Evolutionary conservation across 2,797 vertebrate genomes (phyloP).

Genomic region (Ispidina picta): DNA sequence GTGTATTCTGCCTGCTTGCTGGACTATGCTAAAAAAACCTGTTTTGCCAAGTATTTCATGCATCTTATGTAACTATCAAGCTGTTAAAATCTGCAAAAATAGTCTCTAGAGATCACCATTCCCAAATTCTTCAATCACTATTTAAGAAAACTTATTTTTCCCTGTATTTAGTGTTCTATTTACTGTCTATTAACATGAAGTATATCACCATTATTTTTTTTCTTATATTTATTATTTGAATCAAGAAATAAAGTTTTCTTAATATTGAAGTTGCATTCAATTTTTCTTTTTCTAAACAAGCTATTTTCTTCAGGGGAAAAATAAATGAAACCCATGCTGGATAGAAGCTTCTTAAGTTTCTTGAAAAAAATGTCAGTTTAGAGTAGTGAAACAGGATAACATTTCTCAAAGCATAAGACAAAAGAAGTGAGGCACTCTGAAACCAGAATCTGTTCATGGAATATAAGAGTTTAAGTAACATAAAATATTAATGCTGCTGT

Average conservation of each 20-base stretch:
- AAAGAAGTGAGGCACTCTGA: background rate
- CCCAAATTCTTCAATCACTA: background rate
- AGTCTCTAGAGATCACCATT: background rate
- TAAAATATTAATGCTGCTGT: slow-evolving; percentile 20
- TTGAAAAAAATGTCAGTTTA: background rate
- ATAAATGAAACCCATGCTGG: background rate
- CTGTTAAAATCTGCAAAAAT: slow-evolving; percentile 16
- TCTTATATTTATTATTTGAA: background rate
- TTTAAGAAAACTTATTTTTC: background rate
- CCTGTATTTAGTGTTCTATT: background rate
- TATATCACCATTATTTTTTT: background rate
- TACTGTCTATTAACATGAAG: background rate
- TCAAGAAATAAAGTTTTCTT: background rate
- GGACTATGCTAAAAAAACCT: background rate
- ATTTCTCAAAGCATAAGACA: background rate
- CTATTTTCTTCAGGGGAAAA: background rate
- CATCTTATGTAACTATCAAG: slow-evolving; percentile 40
- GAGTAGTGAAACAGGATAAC: background rate
- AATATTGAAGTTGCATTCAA: background rate
- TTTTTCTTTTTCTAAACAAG: background rate
- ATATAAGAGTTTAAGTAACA: slow-evolving; percentile 5
- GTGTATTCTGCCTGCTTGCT: background rate
- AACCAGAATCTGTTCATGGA: background rate
- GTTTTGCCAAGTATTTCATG: slow-evolving; percentile 25
- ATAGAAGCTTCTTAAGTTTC: background rate